Evolutionary conservation across 2,797 vertebrate genomes (phyloP).

Genomic region (Enteromius argenteus): DNA sequence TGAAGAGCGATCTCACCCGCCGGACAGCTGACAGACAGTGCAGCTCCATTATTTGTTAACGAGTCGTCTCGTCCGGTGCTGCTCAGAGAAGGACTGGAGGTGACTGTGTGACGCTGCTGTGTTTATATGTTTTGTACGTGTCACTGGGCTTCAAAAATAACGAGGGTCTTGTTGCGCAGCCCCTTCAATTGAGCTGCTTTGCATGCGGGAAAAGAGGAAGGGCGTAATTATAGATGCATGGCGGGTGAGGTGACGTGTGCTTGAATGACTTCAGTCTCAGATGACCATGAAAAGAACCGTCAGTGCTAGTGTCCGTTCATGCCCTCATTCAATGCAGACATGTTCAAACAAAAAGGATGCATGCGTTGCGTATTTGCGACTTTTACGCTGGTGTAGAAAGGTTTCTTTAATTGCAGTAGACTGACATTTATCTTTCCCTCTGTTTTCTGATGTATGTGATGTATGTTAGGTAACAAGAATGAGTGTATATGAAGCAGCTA

Average conservation of each 20-base stretch:
- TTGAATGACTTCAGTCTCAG: conserved; percentile 85
- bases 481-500: background rate
- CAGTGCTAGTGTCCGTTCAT: background rate
- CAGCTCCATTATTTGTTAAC: background rate
- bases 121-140: conserved; percentile 40
- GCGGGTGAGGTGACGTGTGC: conserved; percentile 94
- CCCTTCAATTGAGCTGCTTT: background rate
- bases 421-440: background rate
- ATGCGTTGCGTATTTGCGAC: background rate
- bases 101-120: conserved; percentile 1
- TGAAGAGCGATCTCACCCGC: conserved; percentile 74
- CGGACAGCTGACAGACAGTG: conserved; percentile 69
- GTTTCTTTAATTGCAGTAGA: background rate
- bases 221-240: conserved; percentile 92
- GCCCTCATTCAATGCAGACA: background rate
- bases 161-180: conserved; percentile 91
- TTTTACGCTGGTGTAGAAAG: background rate
- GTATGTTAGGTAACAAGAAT: background rate
- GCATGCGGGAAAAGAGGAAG: conserved; percentile 76
- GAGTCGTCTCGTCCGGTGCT: background rate
- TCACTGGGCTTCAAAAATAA: conserved; percentile 59
- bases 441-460: background rate
- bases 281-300: conserved; percentile 59
- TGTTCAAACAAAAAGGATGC: background rate
- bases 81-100: background rate